These are phyloP conservation scores for Globodera rostochiensis DNA, from an alignment of 1,140 invertebrate species.

Conservation along the genomic window DNA sequence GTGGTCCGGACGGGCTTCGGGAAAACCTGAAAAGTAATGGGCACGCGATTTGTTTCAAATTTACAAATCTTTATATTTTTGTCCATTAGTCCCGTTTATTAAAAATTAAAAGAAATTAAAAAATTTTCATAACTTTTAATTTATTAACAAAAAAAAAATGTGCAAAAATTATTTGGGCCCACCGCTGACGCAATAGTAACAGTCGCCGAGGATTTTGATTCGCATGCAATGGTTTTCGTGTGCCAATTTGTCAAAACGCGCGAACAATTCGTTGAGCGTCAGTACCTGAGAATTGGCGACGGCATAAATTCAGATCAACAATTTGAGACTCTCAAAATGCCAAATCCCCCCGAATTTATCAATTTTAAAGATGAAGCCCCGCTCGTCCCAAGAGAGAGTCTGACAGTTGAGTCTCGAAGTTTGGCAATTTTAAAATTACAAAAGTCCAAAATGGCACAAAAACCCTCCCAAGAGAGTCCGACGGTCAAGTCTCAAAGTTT, in stretches of 20 bases:
- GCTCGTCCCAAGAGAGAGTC: too few relatives aligned
- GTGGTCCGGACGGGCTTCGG: constrained; percentile 75
- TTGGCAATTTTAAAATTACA: too few relatives aligned
- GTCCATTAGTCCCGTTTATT: not conserved
- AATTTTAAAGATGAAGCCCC: too few relatives aligned
- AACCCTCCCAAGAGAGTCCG: too few relatives aligned
- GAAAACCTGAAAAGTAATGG: constrained; percentile 69
- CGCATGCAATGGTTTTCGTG: constrained; percentile 78
- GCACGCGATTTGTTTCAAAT: too few relatives aligned
- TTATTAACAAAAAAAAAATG: too few relatives aligned
- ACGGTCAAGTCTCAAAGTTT: too few relatives aligned
- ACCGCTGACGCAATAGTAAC: constrained; percentile 86
- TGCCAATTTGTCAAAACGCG: constrained; percentile 87
- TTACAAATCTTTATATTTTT: not conserved
- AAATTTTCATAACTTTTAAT: not conserved
- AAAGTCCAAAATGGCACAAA: too few relatives aligned
- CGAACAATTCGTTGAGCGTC: constrained; percentile 85
- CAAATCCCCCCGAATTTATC: too few relatives aligned
- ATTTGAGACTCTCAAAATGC: too few relatives aligned
- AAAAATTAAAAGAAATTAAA: not conserved
- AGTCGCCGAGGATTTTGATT: constrained; percentile 91
- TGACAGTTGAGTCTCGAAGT: too few relatives aligned
- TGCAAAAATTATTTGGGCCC: too few relatives aligned
- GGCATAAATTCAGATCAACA: not conserved
- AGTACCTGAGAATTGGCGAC: constrained; percentile 13